Evolutionary conservation across 53 echinoderm and acorn worm species (phyloP).

Genomic region (Pentamera pediparva): DNA sequence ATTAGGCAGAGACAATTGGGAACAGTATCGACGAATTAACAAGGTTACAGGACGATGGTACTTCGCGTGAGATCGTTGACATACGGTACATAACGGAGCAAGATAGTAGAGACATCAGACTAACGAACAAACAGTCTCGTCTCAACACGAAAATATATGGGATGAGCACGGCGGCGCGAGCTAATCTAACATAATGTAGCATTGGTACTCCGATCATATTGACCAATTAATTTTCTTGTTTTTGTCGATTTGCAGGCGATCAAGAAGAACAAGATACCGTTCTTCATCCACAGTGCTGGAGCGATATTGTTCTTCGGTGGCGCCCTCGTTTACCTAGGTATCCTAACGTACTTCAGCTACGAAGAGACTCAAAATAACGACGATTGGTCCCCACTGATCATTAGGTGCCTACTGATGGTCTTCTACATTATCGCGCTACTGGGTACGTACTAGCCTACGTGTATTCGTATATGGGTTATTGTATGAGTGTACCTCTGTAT

Average conservation of each 20-base stretch:
- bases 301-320: slow-evolving; percentile 11
- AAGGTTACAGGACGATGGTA: too few species aligned
- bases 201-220: too few species aligned
- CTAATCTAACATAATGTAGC: too few species aligned
- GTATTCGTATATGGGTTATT: neutral
- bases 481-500: neutral
- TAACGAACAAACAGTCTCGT: neutral
- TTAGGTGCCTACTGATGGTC: neutral
- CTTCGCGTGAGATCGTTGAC: too few species aligned
- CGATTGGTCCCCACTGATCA: neutral
- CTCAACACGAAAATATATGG: neutral
- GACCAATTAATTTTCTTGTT: too few species aligned
- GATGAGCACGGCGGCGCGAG: too few species aligned
- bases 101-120: too few species aligned
- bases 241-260: neutral
- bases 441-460: neutral
- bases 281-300: slow-evolving; percentile 17
- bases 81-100: too few species aligned
- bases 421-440: neutral
- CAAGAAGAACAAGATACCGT: slow-evolving; percentile 26
- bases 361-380: neutral
- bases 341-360: slow-evolving; percentile 5
- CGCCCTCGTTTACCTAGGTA: neutral
- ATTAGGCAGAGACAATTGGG: too few species aligned
- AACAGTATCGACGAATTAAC: too few species aligned